Evolutionary conservation across 2,797 vertebrate genomes (phyloP).

Genomic region (Sternotherus odoratus): DNA sequence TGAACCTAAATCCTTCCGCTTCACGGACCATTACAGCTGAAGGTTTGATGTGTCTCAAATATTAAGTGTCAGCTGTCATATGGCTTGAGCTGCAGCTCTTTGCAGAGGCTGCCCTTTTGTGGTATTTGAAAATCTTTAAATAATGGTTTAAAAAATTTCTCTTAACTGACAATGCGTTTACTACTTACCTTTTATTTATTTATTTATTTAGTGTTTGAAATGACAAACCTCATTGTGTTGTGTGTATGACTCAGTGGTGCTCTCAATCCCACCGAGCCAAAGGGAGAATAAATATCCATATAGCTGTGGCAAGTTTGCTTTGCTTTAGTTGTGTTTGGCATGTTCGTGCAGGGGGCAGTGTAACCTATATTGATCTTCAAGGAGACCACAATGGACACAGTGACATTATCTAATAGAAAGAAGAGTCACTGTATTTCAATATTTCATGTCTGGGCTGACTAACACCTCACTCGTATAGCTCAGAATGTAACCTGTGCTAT

Average conservation of each 20-base stretch:
- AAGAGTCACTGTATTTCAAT: neutral
- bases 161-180: constrained; percentile 20
- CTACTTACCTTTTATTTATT: neutral
- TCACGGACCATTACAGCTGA: constrained; percentile 85
- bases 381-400: neutral
- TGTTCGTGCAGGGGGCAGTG: neutral
- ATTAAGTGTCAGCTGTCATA: constrained; percentile 24
- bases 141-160: constrained; percentile 25
- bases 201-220: constrained; percentile 50
- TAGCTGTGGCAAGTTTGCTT: neutral
- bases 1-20: constrained; percentile 86
- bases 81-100: constrained; percentile 48
- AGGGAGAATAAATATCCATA: neutral
- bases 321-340: neutral
- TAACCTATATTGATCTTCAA: neutral
- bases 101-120: constrained; percentile 35
- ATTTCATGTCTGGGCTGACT: neutral
- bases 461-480: too few species aligned
- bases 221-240: constrained; percentile 64
- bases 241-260: constrained; percentile 45
- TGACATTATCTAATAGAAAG: neutral
- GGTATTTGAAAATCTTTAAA: constrained; percentile 56
- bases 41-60: constrained; percentile 72
- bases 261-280: constrained; percentile 43
- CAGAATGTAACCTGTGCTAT: neutral